Evolutionary conservation across 1,140 invertebrate genomes (phyloP).

Genomic region (Doryteuthis pealeii): DNA sequence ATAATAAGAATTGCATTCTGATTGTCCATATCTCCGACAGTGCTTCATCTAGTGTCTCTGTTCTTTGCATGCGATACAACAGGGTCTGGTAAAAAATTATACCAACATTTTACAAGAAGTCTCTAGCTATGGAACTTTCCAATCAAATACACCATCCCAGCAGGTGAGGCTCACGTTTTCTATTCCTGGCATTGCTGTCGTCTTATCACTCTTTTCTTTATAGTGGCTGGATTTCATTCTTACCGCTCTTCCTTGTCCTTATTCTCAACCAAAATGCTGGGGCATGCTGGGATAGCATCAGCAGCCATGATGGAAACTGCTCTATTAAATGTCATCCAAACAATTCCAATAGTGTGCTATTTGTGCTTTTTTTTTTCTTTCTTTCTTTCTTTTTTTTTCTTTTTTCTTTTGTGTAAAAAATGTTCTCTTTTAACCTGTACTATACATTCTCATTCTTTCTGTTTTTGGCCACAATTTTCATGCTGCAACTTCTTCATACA

Average conservation of each 20-base stretch:
- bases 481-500: no score
- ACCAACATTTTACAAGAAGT: conserved; percentile 34
- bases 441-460: no score
- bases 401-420: no score
- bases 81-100: conserved; percentile 40
- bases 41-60: conserved; percentile 14
- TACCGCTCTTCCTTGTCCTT: conserved; percentile 11
- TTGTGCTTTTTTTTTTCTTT: no score
- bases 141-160: conserved; percentile 27
- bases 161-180: conserved; percentile 36
- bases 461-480: no score
- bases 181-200: conserved; percentile 10
- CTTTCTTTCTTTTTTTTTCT: no score
- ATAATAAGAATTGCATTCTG: not conserved
- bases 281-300: conserved; percentile 10
- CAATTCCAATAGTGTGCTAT: no score
- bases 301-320: not conserved
- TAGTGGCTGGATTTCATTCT: conserved; percentile 14
- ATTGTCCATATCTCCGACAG: conserved; percentile 5
- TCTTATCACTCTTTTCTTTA: conserved; percentile 16
- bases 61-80: conserved; percentile 1
- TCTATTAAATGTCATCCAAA: not conserved
- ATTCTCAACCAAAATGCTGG: not conserved
- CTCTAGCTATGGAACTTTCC: conserved; percentile 47
- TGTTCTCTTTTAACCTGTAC: no score